phyloP scores from a whole-genome alignment of 2,888 invertebrate species.

The Protodeltote pygarga region DNA sequence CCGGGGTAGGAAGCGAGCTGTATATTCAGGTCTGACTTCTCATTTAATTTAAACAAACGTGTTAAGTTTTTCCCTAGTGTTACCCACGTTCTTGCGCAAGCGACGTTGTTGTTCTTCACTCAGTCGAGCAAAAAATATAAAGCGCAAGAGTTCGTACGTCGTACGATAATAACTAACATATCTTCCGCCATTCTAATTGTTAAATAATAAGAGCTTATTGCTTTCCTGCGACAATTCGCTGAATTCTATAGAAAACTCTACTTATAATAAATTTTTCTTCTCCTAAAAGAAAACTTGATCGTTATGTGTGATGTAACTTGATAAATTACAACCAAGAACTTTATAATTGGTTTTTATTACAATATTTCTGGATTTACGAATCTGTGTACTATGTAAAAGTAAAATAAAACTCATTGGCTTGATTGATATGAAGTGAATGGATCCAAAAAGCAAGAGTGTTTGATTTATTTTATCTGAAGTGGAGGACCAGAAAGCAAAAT shows the following conservation, averaged over 20 bases:
- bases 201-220: slow-evolving; percentile 34
- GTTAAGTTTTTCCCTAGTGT: slow-evolving; percentile 12
- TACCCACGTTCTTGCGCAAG: slow-evolving; percentile 42
- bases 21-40: neutral
- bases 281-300: too few species aligned
- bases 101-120: slow-evolving; percentile 19
- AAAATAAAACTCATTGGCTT: too few species aligned
- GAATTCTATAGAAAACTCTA: neutral
- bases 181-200: slow-evolving; percentile 52
- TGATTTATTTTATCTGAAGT: too few species aligned
- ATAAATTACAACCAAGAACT: too few species aligned
- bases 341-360: too few species aligned
- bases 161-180: slow-evolving; percentile 24
- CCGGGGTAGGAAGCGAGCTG: slow-evolving; percentile 16
- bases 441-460: too few species aligned
- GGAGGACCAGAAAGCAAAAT: too few species aligned
- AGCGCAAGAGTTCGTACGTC: slow-evolving; percentile 34
- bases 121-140: slow-evolving; percentile 31
- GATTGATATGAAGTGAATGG: too few species aligned
- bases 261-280: too few species aligned
- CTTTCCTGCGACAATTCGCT: slow-evolving; percentile 18
- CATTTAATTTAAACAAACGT: slow-evolving; percentile 21
- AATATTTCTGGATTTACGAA: too few species aligned
- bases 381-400: too few species aligned
- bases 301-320: too few species aligned